phyloP scores from a whole-genome alignment of 2,113 vertebrate genomes.

The Neopipo cinnamomea region DNA sequence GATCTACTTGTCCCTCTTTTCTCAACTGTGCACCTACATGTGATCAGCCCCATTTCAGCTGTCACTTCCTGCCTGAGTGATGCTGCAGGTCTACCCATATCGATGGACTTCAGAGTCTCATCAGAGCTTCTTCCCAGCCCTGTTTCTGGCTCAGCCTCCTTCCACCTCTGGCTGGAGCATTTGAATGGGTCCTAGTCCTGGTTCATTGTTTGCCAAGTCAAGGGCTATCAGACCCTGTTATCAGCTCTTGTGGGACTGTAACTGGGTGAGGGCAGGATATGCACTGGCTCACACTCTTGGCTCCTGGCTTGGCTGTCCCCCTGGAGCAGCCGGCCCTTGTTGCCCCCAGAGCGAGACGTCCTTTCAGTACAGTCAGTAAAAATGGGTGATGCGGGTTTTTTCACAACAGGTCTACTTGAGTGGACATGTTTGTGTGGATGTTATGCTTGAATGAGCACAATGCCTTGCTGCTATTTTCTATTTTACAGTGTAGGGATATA shows the following conservation, averaged over 20 bases:
- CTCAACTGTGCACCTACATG: neutral
- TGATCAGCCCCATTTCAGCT: neutral
- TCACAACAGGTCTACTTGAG: neutral
- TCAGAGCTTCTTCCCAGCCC: neutral
- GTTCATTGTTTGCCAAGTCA: neutral
- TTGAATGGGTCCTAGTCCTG: neutral
- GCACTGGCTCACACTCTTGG: neutral
- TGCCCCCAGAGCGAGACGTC: neutral
- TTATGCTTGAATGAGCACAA: neutral
- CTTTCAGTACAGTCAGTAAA: neutral
- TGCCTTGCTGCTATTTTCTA: neutral
- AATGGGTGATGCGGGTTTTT: neutral
- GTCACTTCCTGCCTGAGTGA: neutral
- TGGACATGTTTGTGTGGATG: neutral
- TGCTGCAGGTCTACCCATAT: accelerated
- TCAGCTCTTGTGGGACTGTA: neutral
- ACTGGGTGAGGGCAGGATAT: neutral
- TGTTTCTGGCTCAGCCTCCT: neutral
- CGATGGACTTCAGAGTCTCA: neutral
- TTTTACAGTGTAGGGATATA: neutral
- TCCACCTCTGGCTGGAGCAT: neutral
- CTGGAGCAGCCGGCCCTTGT: neutral
- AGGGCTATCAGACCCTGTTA: neutral
- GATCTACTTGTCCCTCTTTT: neutral
- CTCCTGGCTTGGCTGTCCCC: neutral